phyloP scores from a whole-genome alignment of 2,888 invertebrate species.

The Meliscaeva auricollis region DNA sequence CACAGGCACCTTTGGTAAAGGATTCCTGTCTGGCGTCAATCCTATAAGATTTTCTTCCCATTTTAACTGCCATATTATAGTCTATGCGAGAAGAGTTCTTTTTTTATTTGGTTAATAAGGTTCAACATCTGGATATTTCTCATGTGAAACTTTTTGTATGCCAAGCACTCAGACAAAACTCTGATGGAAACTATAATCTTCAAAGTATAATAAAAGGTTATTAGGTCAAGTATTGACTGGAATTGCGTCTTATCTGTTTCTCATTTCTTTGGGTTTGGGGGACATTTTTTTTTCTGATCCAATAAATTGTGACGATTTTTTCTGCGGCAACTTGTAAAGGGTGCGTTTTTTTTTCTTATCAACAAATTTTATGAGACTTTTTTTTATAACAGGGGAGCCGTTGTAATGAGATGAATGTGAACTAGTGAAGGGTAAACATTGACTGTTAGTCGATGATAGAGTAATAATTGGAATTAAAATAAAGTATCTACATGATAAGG shows the following conservation, averaged over 20 bases:
- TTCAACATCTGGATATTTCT: conserved; percentile 30
- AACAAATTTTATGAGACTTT: conserved; percentile 6
- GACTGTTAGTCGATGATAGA: background rate
- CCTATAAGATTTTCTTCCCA: conserved; percentile 1
- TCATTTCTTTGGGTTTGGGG: no score
- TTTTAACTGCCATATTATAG: conserved; percentile 16
- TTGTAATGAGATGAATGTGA: conserved; percentile 10
- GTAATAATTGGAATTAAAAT: conserved; percentile 11
- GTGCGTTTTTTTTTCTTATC: conserved; percentile 56
- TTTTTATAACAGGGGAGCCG: background rate
- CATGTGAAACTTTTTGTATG: conserved; percentile 40
- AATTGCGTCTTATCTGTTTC: conserved; percentile 48
- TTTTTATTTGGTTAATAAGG: no score
- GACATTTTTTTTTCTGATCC: conserved; percentile 15
- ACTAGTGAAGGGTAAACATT: conserved; percentile 7
- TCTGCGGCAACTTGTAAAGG: conserved; percentile 49
- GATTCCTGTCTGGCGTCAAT: conserved; percentile 6
- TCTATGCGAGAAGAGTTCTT: background rate
- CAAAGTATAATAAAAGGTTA: conserved; percentile 40
- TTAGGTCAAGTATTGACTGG: conserved; percentile 53
- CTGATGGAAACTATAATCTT: conserved; percentile 40
- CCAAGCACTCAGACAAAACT: background rate
- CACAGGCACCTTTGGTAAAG: background rate
- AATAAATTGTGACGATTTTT: conserved; percentile 6
- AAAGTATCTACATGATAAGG: conserved; percentile 13